These are phyloP conservation scores for Rugalucina vietnamica DNA, from an alignment of 2,888 invertebrate species.

Conservation along the genomic window DNA sequence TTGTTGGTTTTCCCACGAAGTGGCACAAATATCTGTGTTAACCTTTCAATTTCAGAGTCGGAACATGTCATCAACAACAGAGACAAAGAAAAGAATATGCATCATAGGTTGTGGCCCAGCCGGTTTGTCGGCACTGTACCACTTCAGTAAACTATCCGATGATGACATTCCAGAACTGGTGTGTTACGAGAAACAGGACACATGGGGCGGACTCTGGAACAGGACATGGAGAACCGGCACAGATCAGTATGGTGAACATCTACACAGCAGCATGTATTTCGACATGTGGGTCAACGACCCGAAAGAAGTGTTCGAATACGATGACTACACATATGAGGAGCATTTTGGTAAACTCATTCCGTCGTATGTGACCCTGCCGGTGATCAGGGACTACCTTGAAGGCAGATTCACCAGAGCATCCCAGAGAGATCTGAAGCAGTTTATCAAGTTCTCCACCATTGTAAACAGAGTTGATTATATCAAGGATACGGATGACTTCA, in stretches of 20 bases:
- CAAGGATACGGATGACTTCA: constrained; percentile 30
- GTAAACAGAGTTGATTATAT: constrained; percentile 31
- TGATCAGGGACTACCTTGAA: background rate
- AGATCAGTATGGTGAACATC: background rate
- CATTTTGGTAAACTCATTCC: background rate
- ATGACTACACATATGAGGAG: background rate
- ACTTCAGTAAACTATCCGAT: too few species aligned
- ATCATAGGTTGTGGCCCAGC: too few species aligned
- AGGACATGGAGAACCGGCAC: too few species aligned
- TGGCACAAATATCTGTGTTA: too few species aligned
- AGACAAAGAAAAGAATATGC: too few species aligned
- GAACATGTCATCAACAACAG: too few species aligned
- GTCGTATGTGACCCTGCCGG: background rate
- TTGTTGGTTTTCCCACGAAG: too few species aligned
- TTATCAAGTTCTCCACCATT: background rate
- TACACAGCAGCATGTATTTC: background rate
- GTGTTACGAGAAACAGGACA: too few species aligned
- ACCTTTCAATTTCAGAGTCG: too few species aligned
- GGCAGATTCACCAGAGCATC: background rate
- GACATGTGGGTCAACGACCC: background rate
- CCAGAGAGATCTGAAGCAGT: background rate
- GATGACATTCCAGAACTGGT: too few species aligned
- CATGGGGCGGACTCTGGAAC: too few species aligned
- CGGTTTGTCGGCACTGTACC: too few species aligned
- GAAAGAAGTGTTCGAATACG: background rate